Base-by-base conservation (phyloP, 1,140 invertebrate species). In the Drosophila virilis region DNA sequence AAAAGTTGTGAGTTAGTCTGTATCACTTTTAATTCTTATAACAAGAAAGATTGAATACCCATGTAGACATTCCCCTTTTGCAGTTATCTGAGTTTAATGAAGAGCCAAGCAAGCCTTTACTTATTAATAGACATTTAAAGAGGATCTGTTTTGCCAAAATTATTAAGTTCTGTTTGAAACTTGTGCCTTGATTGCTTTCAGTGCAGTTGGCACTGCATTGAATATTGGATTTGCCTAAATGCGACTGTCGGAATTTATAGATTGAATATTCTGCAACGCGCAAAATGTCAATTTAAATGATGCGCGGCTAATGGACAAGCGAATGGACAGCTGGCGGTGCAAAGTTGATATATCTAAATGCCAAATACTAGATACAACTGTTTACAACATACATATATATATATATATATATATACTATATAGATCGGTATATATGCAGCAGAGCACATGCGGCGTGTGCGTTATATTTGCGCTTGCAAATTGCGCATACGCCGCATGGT, bases 241-340 rank as follows among this genome's bases (percentile, higher is more conserved):
- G 61, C 43, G 17, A 67, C 45, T 42, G 54, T 59, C 60, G n/a
- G 35, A 71, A 74, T 45, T 58, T 58, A 58, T 65, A 71, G 69
- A 77, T 77, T 75, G 67, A 73, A 79, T 75, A 66, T 71, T 59
- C 61, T 46, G 45, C 59, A 15, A 28, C 54, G 48, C 64, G 69
- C 69, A 70, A 85, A 81, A 78, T 88, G 83, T 82, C 82, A 82
- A 80, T 82, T 82, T 62, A 75, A 86, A 86, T 78, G 69, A 86
- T 78, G 78, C 78, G 54, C 60, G 51, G 67, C 77, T 76, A 82
- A 86, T 79, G 79, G 83, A 88, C 83, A 77, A 76, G 52, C 62
- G 46, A 77, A 77, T 77, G 69, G 77, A 71, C 83, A 86, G 83
- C 65, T 79, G 51, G 45, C 54, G 68, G 78, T 71, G 75, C 69